These are phyloP conservation scores for Hippocampus mohnikei DNA, from an alignment of 2,113 vertebrate genomes.

Conservation along the genomic window DNA sequence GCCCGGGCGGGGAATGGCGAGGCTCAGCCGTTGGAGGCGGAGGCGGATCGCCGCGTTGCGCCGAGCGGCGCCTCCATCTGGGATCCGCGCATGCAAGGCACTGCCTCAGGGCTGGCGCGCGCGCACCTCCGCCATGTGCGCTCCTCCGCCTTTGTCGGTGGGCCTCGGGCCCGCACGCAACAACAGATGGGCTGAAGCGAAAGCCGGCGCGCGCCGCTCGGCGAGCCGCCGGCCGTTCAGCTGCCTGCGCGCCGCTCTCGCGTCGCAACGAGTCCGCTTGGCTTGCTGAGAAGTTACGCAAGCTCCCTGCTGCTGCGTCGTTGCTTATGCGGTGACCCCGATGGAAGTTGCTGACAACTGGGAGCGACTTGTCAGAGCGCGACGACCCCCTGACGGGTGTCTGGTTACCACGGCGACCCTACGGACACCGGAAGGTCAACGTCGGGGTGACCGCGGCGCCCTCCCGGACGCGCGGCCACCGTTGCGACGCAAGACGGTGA, in stretches of 20 bases:
- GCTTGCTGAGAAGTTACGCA: background rate
- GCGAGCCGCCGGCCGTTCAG: constrained; percentile 59
- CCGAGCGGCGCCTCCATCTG: constrained; percentile 64
- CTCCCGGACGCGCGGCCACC: too few species aligned
- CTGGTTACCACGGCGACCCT: too few species aligned
- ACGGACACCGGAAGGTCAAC: too few species aligned
- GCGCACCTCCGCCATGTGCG: constrained; percentile 6
- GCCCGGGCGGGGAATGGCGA: constrained; percentile 42
- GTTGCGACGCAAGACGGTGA: too few species aligned
- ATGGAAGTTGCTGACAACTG: background rate
- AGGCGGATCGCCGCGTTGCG: constrained; percentile 57
- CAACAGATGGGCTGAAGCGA: constrained; percentile 60
- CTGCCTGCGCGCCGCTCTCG: constrained; percentile 53
- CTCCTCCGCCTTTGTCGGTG: constrained; percentile 25
- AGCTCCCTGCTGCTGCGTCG: background rate
- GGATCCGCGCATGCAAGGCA: constrained; percentile 46
- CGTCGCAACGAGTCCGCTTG: background rate
- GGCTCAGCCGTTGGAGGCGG: constrained; percentile 15
- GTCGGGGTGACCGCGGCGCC: too few species aligned
- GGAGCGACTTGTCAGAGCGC: too few species aligned
- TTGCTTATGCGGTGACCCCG: background rate
- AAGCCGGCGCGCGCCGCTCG: constrained; percentile 17
- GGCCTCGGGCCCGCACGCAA: constrained; percentile 38
- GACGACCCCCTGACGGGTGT: too few species aligned
- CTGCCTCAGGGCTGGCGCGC: constrained; percentile 44